Evolutionary conservation across 2,888 invertebrate species (phyloP).

Genomic region (Hypomecis atomaria): DNA sequence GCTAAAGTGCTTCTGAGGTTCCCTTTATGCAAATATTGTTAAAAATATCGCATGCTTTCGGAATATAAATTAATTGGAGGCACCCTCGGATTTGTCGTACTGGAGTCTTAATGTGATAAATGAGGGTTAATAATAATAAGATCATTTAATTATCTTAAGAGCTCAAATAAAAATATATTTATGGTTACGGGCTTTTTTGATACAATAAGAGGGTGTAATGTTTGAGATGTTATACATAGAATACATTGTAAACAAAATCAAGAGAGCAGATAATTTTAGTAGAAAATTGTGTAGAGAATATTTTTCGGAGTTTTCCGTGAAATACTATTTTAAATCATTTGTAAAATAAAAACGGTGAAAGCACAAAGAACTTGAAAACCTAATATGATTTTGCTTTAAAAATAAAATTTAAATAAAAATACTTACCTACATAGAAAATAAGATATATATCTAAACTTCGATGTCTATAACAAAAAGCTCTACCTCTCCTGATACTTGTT

Average conservation of each 20-base stretch:
- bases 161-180: conserved; percentile 54
- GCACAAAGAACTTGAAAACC: too few relatives aligned
- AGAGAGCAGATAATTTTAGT: neutral
- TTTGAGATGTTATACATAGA: conserved; percentile 13
- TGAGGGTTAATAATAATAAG: conserved; percentile 69
- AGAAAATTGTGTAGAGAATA: too few relatives aligned
- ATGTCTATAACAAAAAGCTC: too few relatives aligned
- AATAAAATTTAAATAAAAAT: too few relatives aligned
- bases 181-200: conserved; percentile 12
- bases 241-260: neutral
- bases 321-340: too few relatives aligned
- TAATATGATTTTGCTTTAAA: too few relatives aligned
- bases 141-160: conserved; percentile 75
- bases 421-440: too few relatives aligned
- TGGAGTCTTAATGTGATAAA: conserved; percentile 71
- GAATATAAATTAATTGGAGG: conserved; percentile 73
- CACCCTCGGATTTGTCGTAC: conserved; percentile 66
- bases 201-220: conserved; percentile 15
- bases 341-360: too few relatives aligned
- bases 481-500: too few relatives aligned
- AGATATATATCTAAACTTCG: too few relatives aligned
- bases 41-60: conserved; percentile 61
- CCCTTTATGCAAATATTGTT: conserved; percentile 77
- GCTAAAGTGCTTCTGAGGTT: conserved; percentile 76
- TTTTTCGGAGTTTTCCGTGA: too few relatives aligned